Evolutionary conservation across 2,797 vertebrate species (phyloP).

Genomic region (Paguma larvata): DNA sequence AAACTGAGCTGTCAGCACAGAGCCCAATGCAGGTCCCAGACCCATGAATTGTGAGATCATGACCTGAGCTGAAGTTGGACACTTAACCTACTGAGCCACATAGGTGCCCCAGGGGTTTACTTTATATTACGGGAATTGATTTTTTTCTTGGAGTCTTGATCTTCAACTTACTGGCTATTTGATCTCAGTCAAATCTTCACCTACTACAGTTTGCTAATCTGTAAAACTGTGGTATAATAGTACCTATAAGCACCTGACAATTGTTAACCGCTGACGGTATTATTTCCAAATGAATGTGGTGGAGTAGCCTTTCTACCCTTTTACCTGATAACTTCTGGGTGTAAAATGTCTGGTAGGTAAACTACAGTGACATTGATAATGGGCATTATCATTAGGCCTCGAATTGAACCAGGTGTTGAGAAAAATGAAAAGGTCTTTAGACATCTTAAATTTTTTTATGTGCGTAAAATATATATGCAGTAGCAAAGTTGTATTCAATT

Average conservation of each 20-base stretch:
- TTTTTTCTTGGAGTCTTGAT: not conserved
- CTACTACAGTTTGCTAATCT: not conserved
- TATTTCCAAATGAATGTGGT: not conserved
- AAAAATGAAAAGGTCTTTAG: not conserved
- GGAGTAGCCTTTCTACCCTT: not conserved
- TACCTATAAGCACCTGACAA: not conserved
- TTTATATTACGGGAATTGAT: not conserved
- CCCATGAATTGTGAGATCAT: no score
- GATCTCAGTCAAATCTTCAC: not conserved
- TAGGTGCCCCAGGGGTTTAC: not conserved
- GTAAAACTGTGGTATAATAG: slow-evolving; percentile 21
- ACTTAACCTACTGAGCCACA: no score
- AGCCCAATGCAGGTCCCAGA: no score
- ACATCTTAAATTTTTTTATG: not conserved
- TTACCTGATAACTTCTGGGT: not conserved
- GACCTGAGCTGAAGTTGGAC: no score
- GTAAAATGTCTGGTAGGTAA: not conserved
- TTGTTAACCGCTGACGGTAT: not conserved
- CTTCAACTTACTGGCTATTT: not conserved
- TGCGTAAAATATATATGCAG: not conserved
- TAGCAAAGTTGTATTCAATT: not conserved
- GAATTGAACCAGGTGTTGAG: not conserved
- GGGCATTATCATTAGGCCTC: not conserved
- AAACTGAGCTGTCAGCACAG: no score
- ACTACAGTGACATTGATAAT: not conserved